Base-by-base conservation (phyloP, 2,888 invertebrate genomes). In the Drosophila bunnanda region DNA sequence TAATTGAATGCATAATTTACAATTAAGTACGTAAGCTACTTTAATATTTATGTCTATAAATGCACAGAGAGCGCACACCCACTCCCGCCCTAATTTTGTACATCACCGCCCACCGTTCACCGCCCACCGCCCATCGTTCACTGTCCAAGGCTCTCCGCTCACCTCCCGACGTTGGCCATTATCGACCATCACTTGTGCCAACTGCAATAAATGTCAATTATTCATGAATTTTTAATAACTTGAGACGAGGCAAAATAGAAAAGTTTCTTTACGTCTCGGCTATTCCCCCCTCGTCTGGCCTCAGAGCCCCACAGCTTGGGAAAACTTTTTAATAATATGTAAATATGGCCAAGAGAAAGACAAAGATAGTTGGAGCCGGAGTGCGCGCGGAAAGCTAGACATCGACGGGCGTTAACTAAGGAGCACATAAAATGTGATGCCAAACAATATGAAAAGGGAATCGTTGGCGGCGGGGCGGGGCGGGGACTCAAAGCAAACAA, bases 181-280 rank as follows among this genome's bases (percentile, higher is more conserved):
- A 83, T 83, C 82, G 80, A 77, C 85, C 80, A 78, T 82, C 80
- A 82, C 73, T 85, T 85, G 86, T 85, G 83, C 83, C 84, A 86
- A 84, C 84, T 86, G 86, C 86, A 84, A 84, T 84, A 86, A 84
- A 84, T 86, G 86, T 84, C 84, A 84, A 84, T 84, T 84, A 86
- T 84, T 84, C 83, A 84, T 83, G 83, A 84, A 83, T 86, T 86
- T 84, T 84, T 83, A 86, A 84, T 84, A 86, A 86, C 83, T 84
- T 79, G 52, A 70, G 78, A 66, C 56, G 54, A 54, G 80, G 77
- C 71, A 77, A 82, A 82, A 84, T 82, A 82, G 82, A 83, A 82
- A 82, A 82, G 79, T 85, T 83, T 83, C 48, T 50, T 44, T 74
- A 58, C 54, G 41, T 64, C 60, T 25, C 48, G 10, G 32, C n/a